Evolutionary conservation across 2,888 invertebrate species (phyloP).

Genomic region (Perdita meconis): DNA sequence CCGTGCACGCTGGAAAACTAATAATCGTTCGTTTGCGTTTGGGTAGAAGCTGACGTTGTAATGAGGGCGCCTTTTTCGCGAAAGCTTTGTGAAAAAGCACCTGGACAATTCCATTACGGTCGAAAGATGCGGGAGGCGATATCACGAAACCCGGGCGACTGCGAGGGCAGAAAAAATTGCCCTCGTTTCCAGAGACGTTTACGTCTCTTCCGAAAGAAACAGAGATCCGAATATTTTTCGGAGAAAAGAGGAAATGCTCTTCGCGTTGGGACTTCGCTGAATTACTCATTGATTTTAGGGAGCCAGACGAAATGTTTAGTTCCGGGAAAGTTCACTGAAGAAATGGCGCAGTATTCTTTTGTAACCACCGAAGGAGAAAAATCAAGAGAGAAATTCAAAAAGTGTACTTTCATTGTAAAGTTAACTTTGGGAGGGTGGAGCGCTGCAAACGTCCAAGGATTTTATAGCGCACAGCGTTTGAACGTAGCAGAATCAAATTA

Average conservation of each 20-base stretch:
- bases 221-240: not conserved
- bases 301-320: not conserved
- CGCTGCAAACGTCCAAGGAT: not conserved
- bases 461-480: not conserved
- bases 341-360: not conserved
- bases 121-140: not conserved
- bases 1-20: conserved; percentile 17
- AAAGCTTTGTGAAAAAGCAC: conserved; percentile 24
- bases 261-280: not conserved
- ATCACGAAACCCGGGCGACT: not conserved
- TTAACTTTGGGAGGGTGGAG: not conserved
- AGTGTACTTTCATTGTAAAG: not conserved
- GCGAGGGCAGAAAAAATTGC: conserved; percentile 10
- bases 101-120: conserved; percentile 12
- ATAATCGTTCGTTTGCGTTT: conserved; percentile 37
- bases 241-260: not conserved
- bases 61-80: conserved; percentile 6
- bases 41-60: conserved; percentile 20
- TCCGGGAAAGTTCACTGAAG: not conserved
- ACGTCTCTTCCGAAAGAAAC: not conserved
- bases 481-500: too few relatives aligned
- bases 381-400: not conserved
- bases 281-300: not conserved
- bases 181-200: not conserved
- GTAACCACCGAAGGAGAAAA: not conserved